Evolutionary conservation across 2,888 invertebrate genomes (phyloP).

Genomic region (Rhamnusium bicolor): DNA sequence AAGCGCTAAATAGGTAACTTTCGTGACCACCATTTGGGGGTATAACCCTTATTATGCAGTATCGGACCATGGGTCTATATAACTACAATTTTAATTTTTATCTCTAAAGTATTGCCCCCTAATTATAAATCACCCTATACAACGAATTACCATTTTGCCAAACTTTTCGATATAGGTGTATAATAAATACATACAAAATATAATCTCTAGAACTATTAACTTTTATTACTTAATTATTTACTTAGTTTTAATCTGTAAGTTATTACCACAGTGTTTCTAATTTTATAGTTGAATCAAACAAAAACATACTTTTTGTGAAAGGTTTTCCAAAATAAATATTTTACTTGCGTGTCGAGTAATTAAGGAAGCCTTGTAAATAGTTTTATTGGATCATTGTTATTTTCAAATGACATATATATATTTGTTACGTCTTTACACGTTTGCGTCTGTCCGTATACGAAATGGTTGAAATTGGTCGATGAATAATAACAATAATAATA

Average conservation of each 20-base stretch:
- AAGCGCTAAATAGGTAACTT: too few species aligned
- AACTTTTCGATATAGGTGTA: too few species aligned
- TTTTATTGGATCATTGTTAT: neutral
- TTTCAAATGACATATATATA: neutral
- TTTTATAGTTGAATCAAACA: neutral
- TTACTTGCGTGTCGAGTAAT: neutral
- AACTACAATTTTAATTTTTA: too few species aligned
- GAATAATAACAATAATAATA: neutral
- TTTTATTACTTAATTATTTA: neutral
- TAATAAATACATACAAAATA: too few species aligned
- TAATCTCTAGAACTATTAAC: too few species aligned
- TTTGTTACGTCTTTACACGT: neutral
- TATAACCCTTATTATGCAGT: too few species aligned
- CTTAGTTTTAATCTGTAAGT: neutral
- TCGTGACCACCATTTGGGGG: too few species aligned
- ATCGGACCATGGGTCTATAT: too few species aligned
- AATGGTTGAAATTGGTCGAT: neutral
- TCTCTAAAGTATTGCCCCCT: too few species aligned
- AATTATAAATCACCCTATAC: too few species aligned
- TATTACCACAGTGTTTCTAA: neutral
- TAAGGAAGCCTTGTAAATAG: neutral
- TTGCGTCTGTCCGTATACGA: neutral
- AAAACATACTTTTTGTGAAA: neutral
- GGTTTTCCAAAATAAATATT: slow-evolving; percentile 5
- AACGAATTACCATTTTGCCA: too few species aligned